Percentiles rank a stretch among this genome's conserved stretches.
phyloP scores from a whole-genome alignment of 1,140 invertebrate species.

The Diorhabda carinulata region DNA sequence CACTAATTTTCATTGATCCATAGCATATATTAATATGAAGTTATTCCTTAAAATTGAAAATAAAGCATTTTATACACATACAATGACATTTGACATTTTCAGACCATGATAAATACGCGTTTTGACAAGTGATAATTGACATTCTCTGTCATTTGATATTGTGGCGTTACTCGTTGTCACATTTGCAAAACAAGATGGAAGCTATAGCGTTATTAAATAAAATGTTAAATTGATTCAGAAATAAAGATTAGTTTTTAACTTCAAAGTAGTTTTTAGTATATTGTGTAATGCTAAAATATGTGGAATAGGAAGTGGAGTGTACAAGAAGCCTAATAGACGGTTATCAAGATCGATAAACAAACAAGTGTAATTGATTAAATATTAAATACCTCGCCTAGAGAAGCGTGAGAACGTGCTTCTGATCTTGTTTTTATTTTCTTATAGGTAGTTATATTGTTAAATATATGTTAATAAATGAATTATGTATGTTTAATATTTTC shows the following conservation, averaged over 20 bases:
- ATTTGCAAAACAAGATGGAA: conserved; percentile 1
- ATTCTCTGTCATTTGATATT: background rate
- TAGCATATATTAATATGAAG: too few species aligned
- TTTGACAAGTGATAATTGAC: background rate
- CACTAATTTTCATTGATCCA: too few species aligned
- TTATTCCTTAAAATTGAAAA: too few species aligned
- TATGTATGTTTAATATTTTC: background rate
- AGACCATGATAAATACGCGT: too few species aligned
- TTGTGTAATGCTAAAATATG: background rate
- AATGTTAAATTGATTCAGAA: background rate
- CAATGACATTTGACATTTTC: too few species aligned
- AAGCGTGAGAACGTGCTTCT: background rate
- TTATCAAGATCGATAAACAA: background rate
- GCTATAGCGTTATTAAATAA: background rate
- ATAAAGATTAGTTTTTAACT: background rate
- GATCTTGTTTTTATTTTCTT: background rate
- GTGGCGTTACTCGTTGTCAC: background rate
- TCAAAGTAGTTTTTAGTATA: background rate
- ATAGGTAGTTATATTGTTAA: conserved; percentile 3
- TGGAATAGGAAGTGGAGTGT: background rate
- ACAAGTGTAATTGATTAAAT: background rate
- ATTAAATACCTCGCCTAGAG: background rate
- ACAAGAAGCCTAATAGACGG: background rate
- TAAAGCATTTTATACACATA: too few species aligned
- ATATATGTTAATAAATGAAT: background rate